Percentiles rank a stretch among this genome's conserved stretches.
These are phyloP conservation scores for Pycnomerus fuliginosus DNA, from an alignment of 2,888 invertebrate species.

Conservation along the genomic window DNA sequence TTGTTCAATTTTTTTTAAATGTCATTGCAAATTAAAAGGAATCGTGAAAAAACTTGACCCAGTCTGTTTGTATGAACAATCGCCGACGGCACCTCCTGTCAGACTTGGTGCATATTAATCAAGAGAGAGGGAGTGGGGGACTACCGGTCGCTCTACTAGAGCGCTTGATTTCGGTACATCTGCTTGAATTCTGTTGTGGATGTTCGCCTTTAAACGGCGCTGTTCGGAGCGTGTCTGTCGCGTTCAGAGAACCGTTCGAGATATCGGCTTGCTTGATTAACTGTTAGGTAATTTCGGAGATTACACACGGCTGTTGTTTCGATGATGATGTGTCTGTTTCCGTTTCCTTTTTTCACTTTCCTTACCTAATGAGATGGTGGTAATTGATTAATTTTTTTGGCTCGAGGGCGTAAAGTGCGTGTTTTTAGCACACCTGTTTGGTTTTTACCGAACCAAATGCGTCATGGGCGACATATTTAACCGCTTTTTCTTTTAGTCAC, in stretches of 20 bases:
- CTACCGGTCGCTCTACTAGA: no score
- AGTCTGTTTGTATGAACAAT: no score
- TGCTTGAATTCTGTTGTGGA: slow-evolving; percentile 16
- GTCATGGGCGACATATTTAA: no score
- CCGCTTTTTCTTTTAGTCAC: no score
- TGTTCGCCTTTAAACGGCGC: slow-evolving; percentile 38
- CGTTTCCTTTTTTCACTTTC: slow-evolving; percentile 7
- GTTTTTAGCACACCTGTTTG: no score
- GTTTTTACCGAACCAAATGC: no score
- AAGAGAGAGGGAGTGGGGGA: slow-evolving; percentile 3
- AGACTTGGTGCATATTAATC: slow-evolving; percentile 6
- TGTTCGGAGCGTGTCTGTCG: slow-evolving; percentile 32
- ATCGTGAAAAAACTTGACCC: slow-evolving; percentile 17
- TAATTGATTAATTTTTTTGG: no score
- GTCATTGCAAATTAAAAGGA: slow-evolving; percentile 9
- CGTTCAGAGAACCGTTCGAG: slow-evolving; percentile 27
- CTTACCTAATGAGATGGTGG: no score
- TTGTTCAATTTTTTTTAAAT: slow-evolving; percentile 4
- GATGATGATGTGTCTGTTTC: slow-evolving; percentile 11
- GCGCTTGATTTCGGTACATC: slow-evolving; percentile 12
- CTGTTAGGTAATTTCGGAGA: slow-evolving; percentile 36
- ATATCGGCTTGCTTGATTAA: slow-evolving; percentile 35
- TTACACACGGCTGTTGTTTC: slow-evolving; percentile 33
- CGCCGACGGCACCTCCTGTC: no score
- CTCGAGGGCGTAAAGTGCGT: no score